Base-by-base conservation (phyloP, 2,113 vertebrate species). In the Columbina picui region DNA sequence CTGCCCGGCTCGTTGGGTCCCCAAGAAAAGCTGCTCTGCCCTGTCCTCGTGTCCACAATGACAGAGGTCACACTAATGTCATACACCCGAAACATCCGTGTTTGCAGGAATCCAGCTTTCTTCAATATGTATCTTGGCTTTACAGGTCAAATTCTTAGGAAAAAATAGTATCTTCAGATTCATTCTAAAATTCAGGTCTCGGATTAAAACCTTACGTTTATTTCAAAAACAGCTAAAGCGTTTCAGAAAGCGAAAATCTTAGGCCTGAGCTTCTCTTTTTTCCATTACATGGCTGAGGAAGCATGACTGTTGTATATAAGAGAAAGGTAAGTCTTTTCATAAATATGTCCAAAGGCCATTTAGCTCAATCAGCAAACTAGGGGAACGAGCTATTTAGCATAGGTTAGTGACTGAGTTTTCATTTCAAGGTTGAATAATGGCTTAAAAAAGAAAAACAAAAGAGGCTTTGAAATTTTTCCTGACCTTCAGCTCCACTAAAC, bases 381-480 rank as follows among this genome's bases (percentile, higher is more conserved):
- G 71, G 59, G 80, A 93, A 88, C 6, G 20, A 81, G 79, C 75
- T 96, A 52, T 67, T 95, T 90, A 94, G 85, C 73, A 86, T 76
- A 80, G 34, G 38, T 97, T 81, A 92, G 79, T 11, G 49, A 77
- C 52, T 26, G 32, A 78, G 53, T 76, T 94, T 95, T 91, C 85
- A 89, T 94, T 96, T 94, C 94, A 94, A 95, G 74, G 85, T 77
- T 82, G 89, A 90, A 86, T 93, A 94, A 92, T 80, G 64, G 23
- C 61, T 85, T 87, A 43, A 73, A 94, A 93, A 78, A 81, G 73
- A 73, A 93, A 93, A 97, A 86, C 71, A 95, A 78, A 78, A 90
- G 79, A 75, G 38, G n/a, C 75, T 77, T 77, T 84, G 89, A 94
- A 88, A 60, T 81, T 81, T 63, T 84, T 74, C 67, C 57, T 92